Base-by-base conservation (phyloP, 2,888 invertebrate species). In the Icerya purchasi region DNA sequence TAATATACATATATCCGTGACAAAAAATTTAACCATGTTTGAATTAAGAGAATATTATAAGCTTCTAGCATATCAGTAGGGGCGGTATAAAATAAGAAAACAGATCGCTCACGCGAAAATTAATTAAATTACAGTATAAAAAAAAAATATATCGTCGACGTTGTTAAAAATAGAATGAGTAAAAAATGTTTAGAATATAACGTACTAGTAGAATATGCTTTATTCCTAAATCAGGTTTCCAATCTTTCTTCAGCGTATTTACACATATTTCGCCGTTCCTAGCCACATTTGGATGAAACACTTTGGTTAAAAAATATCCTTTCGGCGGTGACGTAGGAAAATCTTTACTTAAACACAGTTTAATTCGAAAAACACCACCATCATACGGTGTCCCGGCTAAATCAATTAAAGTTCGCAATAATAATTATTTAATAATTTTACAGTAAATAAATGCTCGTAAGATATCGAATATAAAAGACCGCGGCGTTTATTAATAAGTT, bases 251-350 rank as follows among this genome's bases (percentile, higher is more conserved):
- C 63, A 96, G 77, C 62, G 94, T 93, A 74, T 93, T 91, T 5
- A 94, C 94, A 75, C 94, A 96, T 69, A 96, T 94, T 74, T 93
- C 93, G 62, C 94, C 94, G 75, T 84, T 88, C 50, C 57, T 62
- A 56, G 93, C 85, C 66, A 96, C 93, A 77, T 96, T 96, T 23
- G 94, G 94, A 74, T 96, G 94, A 76, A 96, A 96, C 70, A 96
- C 90, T 77, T 88, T 90, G 59, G 94, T 96, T 63, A 91, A 76
- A 73, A 96, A 96, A 75, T 77, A 84, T 60, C 87, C 93, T 74
- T 92, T 92, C 54, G 94, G 94, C 65, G 94, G 91, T 66, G 84
- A 81, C 67, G 83, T 78, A 10, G 94, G 94, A 73, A 91, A 96
- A 72, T 90, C 90, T 75, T 91, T 91, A 18, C 89, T 88, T 61